These are phyloP conservation scores for Pygmarrhopalites habei DNA, from an alignment of 1,140 invertebrate species.

Conservation along the genomic window DNA sequence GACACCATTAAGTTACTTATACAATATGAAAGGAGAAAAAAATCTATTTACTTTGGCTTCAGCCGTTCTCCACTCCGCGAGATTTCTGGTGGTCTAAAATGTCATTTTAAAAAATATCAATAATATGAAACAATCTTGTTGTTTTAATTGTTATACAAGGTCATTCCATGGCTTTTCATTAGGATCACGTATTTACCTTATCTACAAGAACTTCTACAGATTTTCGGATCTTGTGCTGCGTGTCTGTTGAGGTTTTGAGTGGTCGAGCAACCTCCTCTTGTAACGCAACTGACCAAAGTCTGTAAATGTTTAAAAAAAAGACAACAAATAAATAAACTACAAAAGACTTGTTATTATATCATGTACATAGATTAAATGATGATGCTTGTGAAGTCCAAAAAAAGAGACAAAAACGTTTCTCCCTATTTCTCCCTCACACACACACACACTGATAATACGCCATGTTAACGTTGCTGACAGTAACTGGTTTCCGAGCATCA, in stretches of 20 bases:
- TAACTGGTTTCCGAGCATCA: no score
- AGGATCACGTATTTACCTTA: no score
- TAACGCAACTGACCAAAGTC: conserved; percentile 65
- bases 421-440: no score
- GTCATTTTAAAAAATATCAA: no score
- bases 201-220: conserved; percentile 74
- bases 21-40: not conserved
- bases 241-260: conserved; percentile 59
- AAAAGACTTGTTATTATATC: conserved; percentile 4
- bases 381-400: no score
- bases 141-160: no score
- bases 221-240: conserved; percentile 65
- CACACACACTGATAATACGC: no score
- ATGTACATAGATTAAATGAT: not conserved
- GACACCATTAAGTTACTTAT: no score
- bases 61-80: conserved; percentile 73
- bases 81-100: conserved; percentile 63
- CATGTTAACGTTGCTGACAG: no score
- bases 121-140: no score
- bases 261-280: conserved; percentile 84
- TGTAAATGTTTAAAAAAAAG: conserved; percentile 42
- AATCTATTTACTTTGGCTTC: conserved; percentile 58
- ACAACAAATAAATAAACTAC: not conserved
- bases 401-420: no score
- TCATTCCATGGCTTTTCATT: no score